A percentile compares a stretch with the other conserved stretches of the same genome.
These are phyloP conservation scores for Liolophura sinensis DNA, from an alignment of 1,140 invertebrate species.

Conservation along the genomic window DNA sequence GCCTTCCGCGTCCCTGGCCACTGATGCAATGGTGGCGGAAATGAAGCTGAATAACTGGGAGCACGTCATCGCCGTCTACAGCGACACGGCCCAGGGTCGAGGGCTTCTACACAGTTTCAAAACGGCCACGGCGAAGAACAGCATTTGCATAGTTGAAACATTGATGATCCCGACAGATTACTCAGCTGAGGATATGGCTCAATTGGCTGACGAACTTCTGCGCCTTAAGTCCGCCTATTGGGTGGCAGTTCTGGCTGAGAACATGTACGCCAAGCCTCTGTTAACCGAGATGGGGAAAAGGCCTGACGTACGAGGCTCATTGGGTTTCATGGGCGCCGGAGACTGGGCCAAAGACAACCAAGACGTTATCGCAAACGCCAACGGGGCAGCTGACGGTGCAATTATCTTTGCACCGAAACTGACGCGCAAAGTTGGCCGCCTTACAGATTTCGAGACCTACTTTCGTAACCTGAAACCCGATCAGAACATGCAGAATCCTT, in stretches of 20 bases:
- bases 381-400: slow-evolving; percentile 72
- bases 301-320: slow-evolving; percentile 30
- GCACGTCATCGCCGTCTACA: slow-evolving; percentile 30
- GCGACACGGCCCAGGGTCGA: slow-evolving; percentile 30
- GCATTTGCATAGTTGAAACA: slow-evolving; percentile 27
- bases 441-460: no score
- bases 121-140: slow-evolving; percentile 13
- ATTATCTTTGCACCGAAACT: slow-evolving; percentile 69
- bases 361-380: slow-evolving; percentile 66
- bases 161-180: slow-evolving; percentile 8
- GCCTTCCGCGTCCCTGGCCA: slow-evolving; percentile 26
- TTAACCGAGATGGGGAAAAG: background rate
- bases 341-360: slow-evolving; percentile 74
- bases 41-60: slow-evolving; percentile 15
- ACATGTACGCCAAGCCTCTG: background rate
- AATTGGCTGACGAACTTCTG: slow-evolving; percentile 10
- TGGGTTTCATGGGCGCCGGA: slow-evolving; percentile 73
- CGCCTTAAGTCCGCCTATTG: background rate
- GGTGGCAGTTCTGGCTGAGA: slow-evolving; percentile 2
- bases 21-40: slow-evolving; percentile 15
- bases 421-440: background rate
- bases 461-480: slow-evolving; percentile 22
- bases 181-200: slow-evolving; percentile 1
- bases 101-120: slow-evolving; percentile 26
- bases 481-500: slow-evolving; percentile 23